phyloP scores from a whole-genome alignment of 2,888 invertebrate genomes.

The Lobophora halterata region DNA sequence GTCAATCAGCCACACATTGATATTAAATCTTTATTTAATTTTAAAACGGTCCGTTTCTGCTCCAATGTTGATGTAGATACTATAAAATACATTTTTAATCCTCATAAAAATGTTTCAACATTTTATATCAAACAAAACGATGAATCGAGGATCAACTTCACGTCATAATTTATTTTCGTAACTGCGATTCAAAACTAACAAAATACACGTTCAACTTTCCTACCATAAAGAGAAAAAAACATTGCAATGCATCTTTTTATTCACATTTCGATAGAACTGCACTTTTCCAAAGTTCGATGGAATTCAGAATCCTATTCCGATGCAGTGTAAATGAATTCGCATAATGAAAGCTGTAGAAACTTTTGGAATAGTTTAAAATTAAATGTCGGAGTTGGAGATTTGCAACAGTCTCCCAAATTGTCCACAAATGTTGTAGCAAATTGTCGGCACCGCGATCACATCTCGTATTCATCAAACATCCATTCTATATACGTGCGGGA shows the following conservation, averaged over 20 bases:
- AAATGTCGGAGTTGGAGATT: conserved; percentile 36
- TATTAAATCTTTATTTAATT: too few relatives aligned
- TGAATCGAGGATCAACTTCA: too few relatives aligned
- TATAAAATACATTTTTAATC: too few relatives aligned
- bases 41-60: too few relatives aligned
- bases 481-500: conserved; percentile 64
- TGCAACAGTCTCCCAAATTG: conserved; percentile 16
- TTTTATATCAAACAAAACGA: too few relatives aligned
- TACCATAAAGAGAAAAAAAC: conserved; percentile 53
- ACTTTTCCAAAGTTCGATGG: conserved; percentile 57
- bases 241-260: conserved; percentile 62
- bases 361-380: conserved; percentile 49
- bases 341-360: conserved; percentile 50
- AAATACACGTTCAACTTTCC: conserved; percentile 48
- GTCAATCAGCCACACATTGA: too few relatives aligned
- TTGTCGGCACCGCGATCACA: conserved; percentile 48
- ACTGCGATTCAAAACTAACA: too few relatives aligned
- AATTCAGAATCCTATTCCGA: conserved; percentile 59
- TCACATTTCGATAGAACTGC: conserved; percentile 56
- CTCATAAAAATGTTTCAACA: too few relatives aligned
- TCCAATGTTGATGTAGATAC: too few relatives aligned
- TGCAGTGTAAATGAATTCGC: conserved; percentile 57
- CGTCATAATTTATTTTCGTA: too few relatives aligned
- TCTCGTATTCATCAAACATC: conserved; percentile 70
- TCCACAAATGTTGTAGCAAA: conserved; percentile 35